Evolutionary conservation across 2,888 invertebrate species (phyloP), one percentile per base, ranked within the genome.

Genomic region (Orthonychiurus folsomi): DNA sequence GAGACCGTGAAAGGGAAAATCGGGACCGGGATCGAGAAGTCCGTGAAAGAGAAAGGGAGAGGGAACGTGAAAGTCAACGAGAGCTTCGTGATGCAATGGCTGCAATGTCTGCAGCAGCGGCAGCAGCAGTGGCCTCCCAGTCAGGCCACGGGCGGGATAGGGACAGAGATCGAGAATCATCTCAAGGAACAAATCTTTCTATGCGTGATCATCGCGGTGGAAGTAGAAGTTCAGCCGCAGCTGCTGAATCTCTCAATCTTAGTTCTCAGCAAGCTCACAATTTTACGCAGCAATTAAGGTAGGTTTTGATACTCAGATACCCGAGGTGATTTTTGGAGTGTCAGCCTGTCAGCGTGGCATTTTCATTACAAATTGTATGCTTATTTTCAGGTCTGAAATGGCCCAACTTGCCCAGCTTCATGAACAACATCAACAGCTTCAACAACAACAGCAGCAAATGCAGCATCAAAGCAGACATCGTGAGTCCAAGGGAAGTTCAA

Each of bases 271-370:
- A 52, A 12, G 52, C 52, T 61, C 73, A 65, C 62, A 72, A 61
- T 59, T 65, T 64, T 56, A 71, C 58, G 57, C 73, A 66, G 28
- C 71, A 62, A 62, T 63, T 64, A 55, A 69, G 65, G 63, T 67
- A 60, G 59, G n/a, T n/a, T n/a, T n/a, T n/a, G n/a, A n/a, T n/a
- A n/a, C n/a, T n/a, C n/a, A n/a, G n/a, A n/a, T n/a, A n/a, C n/a
- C n/a, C n/a, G n/a, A n/a, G n/a, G 70, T 56, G 64, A 69, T 59
- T 56, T 73, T 76, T 1, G 67, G 70, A 50, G 68, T 71, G 15
- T 66, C 72, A n/a, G 73, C 72, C 18, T 67, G 74, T 73, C 73
- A 20, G 72, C 75, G 55, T n/a, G n/a, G n/a, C n/a, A n/a, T n/a
- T n/a, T n/a, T n/a, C n/a, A n/a, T n/a, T n/a, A n/a, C n/a, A n/a